Conservation (phyloP, 2,113 vertebrate species). For the Trogon melanurus region DNA sequence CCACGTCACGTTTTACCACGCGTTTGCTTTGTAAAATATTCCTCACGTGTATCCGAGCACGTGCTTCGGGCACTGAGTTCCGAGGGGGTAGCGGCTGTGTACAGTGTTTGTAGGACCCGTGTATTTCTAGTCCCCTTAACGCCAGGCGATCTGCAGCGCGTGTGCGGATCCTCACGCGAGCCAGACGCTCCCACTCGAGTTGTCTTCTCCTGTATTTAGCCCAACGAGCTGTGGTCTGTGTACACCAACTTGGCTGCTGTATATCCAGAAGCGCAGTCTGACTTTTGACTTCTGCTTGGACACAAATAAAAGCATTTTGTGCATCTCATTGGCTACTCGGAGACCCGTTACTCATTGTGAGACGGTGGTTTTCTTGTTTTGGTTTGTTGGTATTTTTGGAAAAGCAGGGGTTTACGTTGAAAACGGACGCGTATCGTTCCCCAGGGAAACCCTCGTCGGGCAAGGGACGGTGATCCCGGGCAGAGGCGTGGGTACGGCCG, state of each 20-base stretch:
- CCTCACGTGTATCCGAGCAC: neutral
- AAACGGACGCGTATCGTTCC: accelerated
- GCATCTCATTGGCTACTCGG: constrained; percentile 27
- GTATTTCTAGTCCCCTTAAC: neutral
- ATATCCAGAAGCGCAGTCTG: constrained; percentile 38
- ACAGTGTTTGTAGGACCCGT: neutral
- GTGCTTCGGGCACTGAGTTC: neutral
- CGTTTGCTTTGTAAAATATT: neutral
- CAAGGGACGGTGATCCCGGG: neutral
- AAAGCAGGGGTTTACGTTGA: neutral
- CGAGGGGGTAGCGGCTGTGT: neutral
- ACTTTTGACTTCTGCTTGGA: constrained; percentile 68
- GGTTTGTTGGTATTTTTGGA: neutral
- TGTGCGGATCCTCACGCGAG: neutral
- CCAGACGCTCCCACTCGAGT: neutral
- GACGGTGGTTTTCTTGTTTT: neutral
- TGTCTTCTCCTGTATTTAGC: constrained; percentile 38
- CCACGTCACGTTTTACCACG: neutral
- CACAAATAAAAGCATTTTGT: constrained; percentile 78
- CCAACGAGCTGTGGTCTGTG: constrained; percentile 46
- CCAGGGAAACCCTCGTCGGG: neutral
- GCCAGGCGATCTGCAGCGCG: neutral
- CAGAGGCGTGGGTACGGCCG: neutral
- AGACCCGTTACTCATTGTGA: neutral
- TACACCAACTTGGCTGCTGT: constrained; percentile 50